A percentile compares a stretch with the other conserved stretches of the same genome.
Conservation (phyloP, 2,113 vertebrate species). For the Strigops habroptila region DNA sequence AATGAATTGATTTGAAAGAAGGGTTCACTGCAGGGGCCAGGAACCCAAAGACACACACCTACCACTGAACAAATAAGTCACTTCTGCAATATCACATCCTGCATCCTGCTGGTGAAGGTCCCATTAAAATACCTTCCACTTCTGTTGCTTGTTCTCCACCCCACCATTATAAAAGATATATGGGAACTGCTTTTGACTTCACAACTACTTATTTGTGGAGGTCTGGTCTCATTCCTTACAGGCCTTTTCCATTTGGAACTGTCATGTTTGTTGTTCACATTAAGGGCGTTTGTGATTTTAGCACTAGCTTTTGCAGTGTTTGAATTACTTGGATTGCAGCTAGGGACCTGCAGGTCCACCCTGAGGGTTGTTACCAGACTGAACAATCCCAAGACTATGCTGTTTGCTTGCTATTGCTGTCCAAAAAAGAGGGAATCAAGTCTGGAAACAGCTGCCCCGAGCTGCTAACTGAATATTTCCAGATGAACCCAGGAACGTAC, state of each 20-base stretch:
- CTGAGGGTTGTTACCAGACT: background rate
- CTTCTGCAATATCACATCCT: background rate
- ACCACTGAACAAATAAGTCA: background rate
- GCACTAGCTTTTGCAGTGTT: background rate
- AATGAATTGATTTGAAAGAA: slow-evolving; percentile 16
- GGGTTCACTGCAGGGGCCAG: slow-evolving; percentile 12
- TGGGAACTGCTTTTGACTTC: background rate
- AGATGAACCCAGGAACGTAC: slow-evolving; percentile 13
- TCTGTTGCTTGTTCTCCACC: background rate
- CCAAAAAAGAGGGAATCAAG: background rate
- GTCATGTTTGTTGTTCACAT: background rate
- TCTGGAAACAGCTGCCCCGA: background rate
- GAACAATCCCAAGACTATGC: background rate
- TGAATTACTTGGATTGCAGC: background rate
- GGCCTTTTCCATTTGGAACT: background rate
- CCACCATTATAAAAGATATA: background rate
- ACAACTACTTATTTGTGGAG: background rate
- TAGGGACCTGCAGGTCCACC: background rate
- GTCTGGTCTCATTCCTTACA: background rate
- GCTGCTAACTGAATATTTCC: slow-evolving; percentile 29
- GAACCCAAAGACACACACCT: background rate
- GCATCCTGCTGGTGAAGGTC: background rate
- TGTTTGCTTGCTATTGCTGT: background rate
- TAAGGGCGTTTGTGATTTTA: background rate
- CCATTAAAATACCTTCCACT: background rate